Evolutionary conservation across 2,888 invertebrate genomes (phyloP).

Genomic region (Capitulum mitella): DNA sequence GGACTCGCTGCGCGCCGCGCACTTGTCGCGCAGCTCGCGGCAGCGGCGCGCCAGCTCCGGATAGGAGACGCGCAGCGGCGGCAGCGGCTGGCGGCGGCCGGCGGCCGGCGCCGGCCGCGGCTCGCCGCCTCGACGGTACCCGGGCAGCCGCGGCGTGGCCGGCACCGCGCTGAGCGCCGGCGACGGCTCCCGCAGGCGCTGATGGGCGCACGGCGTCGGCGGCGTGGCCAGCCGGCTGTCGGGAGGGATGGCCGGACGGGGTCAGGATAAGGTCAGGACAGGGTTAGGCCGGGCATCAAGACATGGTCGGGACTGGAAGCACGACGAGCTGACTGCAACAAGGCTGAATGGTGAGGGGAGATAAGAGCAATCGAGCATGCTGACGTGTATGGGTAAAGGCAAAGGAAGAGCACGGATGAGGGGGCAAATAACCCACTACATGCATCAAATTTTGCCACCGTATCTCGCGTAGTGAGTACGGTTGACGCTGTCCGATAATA

Average conservation of each 20-base stretch:
- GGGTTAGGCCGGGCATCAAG: not conserved
- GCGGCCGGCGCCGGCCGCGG: not conserved
- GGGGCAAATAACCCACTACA: no score
- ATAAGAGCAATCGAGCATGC: no score
- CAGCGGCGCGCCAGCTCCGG: not conserved
- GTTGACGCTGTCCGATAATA: no score
- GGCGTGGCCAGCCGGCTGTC: not conserved
- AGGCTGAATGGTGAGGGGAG: no score
- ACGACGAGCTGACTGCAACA: no score
- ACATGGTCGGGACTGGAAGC: no score
- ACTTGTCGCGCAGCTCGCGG: not conserved
- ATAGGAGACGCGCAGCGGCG: conserved; percentile 8
- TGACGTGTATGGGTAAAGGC: no score
- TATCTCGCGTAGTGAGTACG: no score
- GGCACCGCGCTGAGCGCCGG: not conserved
- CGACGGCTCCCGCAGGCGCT: not conserved
- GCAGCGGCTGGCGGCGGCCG: not conserved
- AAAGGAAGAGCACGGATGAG: no score
- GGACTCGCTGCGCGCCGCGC: not conserved
- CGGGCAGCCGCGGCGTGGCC: not conserved
- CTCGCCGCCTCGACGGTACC: not conserved
- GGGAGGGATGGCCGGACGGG: not conserved
- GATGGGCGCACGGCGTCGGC: not conserved
- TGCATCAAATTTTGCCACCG: no score
- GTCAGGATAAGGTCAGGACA: not conserved